Evolutionary conservation across 2,113 vertebrate genomes (phyloP).

Genomic region (Myodes glareolus): DNA sequence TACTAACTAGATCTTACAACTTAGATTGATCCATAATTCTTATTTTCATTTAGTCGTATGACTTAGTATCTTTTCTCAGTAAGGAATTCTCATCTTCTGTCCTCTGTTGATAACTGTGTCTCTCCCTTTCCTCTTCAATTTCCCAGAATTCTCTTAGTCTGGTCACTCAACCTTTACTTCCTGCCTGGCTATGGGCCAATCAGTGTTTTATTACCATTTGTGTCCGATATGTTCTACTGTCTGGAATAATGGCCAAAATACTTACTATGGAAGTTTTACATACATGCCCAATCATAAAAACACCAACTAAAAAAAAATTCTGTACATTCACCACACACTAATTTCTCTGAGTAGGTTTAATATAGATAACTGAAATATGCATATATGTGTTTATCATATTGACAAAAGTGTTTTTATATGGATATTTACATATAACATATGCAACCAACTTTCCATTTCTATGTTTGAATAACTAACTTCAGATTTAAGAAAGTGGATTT

Average conservation of each 20-base stretch:
- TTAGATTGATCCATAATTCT: no score
- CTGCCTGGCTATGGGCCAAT: no score
- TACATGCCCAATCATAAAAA: not conserved
- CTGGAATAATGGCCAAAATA: not conserved
- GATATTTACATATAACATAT: not conserved
- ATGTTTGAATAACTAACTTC: not conserved
- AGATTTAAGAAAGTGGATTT: not conserved
- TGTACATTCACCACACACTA: rapidly evolving
- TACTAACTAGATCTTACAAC: no score
- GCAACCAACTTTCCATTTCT: not conserved
- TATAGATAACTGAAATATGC: not conserved
- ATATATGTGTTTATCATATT: not conserved
- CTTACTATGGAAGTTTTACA: not conserved
- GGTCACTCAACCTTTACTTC: no score
- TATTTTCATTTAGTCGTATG: no score
- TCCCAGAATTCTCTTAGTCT: no score
- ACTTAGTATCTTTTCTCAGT: no score
- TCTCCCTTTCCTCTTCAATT: no score
- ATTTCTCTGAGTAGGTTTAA: not conserved
- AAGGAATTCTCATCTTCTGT: no score
- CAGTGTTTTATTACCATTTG: not conserved
- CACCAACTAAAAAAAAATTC: not conserved
- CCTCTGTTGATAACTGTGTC: no score
- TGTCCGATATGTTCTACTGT: not conserved
- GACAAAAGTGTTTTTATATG: not conserved